Evolutionary conservation across 2,113 vertebrate genomes (phyloP).

Genomic region (Chloroceryle aenea): DNA sequence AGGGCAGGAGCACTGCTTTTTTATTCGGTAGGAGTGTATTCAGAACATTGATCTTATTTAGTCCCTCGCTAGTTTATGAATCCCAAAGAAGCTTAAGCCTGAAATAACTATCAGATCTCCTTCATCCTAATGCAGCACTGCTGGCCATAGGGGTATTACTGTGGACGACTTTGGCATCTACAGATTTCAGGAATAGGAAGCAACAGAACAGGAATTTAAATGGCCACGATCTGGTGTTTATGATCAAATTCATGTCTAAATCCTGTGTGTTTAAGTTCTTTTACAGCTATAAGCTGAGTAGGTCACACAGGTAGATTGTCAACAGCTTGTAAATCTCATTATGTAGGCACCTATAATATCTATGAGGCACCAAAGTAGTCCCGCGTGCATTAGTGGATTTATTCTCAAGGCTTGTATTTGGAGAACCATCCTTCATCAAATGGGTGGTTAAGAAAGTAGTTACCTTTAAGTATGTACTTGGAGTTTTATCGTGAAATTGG

Average conservation of each 20-base stretch:
- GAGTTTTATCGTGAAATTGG: neutral
- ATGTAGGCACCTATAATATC: neutral
- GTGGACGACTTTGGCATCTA: neutral
- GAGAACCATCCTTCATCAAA: neutral
- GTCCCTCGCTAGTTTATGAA: neutral
- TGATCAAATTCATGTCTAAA: neutral
- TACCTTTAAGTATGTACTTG: neutral
- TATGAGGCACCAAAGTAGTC: neutral
- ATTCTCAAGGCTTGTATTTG: neutral
- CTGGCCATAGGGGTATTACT: neutral
- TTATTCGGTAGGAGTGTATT: neutral
- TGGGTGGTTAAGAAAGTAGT: neutral
- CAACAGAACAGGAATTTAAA: neutral
- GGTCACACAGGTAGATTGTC: neutral
- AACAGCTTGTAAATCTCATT: neutral
- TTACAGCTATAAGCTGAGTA: neutral
- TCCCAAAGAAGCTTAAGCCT: neutral
- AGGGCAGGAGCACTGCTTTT: neutral
- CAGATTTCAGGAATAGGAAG: neutral
- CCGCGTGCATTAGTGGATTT: neutral
- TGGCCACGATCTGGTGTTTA: neutral
- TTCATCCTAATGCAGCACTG: accelerated
- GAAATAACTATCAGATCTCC: neutral
- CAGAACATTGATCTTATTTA: neutral
- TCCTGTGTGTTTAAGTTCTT: neutral